Conservation (phyloP, 2,888 invertebrate genomes). For the Cordilura impudica region DNA sequence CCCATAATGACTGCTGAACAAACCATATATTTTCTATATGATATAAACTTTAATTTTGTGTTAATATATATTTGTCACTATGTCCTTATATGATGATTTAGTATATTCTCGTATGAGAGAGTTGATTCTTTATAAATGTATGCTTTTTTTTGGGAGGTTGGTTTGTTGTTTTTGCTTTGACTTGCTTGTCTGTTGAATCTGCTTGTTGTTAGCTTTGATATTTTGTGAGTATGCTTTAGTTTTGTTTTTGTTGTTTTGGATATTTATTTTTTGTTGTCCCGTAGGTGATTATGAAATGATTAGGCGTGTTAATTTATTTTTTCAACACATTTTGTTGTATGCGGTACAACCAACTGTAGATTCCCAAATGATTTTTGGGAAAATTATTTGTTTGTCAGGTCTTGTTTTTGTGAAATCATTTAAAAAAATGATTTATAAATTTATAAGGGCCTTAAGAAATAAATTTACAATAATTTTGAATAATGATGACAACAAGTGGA, state of each 20-base stretch:
- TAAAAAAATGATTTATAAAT: slow-evolving; percentile 19
- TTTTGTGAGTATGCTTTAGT: background rate
- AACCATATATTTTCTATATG: no score
- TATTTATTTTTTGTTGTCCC: slow-evolving; percentile 36
- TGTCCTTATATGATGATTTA: background rate
- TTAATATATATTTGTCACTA: no score
- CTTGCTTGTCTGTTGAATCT: slow-evolving; percentile 42
- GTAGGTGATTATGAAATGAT: slow-evolving; percentile 66
- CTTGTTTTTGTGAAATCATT: slow-evolving; percentile 9
- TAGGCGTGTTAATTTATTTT: slow-evolving; percentile 67
- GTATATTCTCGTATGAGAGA: background rate
- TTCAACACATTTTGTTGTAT: slow-evolving; percentile 63
- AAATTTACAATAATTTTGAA: background rate
- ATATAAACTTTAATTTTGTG: no score
- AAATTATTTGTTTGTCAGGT: slow-evolving; percentile 26
- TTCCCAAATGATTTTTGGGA: slow-evolving; percentile 21
- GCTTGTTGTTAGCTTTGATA: slow-evolving; percentile 16
- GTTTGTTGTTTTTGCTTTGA: slow-evolving; percentile 45
- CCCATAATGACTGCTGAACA: no score
- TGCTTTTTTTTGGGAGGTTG: slow-evolving; percentile 23
- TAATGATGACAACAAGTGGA: background rate
- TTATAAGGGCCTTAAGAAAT: background rate
- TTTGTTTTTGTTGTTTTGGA: slow-evolving; percentile 20
- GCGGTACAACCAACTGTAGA: no score
- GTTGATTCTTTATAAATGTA: slow-evolving; percentile 3